These are phyloP conservation scores for Acridotheres tristis DNA, from an alignment of 2,797 vertebrate species.

Conservation along the genomic window DNA sequence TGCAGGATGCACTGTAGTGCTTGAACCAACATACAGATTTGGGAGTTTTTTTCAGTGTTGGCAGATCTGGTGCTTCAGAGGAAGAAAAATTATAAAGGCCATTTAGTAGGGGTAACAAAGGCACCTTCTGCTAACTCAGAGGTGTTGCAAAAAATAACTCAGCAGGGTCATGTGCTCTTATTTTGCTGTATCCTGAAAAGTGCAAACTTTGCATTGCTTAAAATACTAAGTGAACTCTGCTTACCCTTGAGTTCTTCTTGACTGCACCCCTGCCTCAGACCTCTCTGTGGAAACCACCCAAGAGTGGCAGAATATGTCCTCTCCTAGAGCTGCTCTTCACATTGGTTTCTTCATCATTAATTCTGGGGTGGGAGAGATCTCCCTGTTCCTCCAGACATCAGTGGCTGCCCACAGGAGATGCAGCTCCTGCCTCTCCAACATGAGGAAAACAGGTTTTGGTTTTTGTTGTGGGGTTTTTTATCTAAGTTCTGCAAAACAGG, in stretches of 20 bases:
- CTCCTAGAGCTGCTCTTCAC: neutral
- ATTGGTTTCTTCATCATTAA: neutral
- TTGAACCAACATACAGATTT: neutral
- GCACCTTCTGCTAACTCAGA: conserved; percentile 25
- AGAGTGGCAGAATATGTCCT: neutral
- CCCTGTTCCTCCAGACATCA: neutral
- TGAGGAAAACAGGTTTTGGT: neutral
- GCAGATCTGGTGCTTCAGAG: neutral
- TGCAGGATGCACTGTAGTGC: neutral
- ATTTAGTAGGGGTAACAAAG: neutral
- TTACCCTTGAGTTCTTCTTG: conserved; percentile 12
- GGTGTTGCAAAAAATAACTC: conserved; percentile 7
- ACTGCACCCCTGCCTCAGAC: neutral
- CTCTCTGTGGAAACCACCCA: neutral
- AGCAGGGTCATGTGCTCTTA: neutral
- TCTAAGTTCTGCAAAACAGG: neutral
- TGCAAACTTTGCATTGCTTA: conserved; percentile 5
- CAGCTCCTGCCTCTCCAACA: neutral
- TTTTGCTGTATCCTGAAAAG: neutral
- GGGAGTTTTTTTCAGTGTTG: neutral
- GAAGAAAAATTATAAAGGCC: neutral
- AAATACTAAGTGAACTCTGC: neutral
- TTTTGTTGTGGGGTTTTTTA: neutral
- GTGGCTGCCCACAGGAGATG: neutral
- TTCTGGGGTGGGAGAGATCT: neutral